A percentile compares a stretch with the other conserved stretches of the same genome.
phyloP scores from a whole-genome alignment of 2,113 vertebrate species.

The Solenodon paradoxus region DNA sequence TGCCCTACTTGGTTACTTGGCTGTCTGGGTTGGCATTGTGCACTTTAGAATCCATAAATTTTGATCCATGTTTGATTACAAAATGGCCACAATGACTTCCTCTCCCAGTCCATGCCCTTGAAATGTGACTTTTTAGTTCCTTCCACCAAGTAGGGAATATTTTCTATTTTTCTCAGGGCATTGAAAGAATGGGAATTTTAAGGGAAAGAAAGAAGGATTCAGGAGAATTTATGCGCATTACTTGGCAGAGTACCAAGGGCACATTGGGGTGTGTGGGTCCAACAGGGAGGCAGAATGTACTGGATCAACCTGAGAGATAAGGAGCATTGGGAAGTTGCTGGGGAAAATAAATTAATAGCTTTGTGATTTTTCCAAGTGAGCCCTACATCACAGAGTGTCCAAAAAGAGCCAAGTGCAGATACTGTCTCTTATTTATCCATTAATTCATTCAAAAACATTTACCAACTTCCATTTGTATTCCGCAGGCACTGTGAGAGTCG shows the following conservation, averaged over 20 bases:
- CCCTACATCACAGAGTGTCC: not conserved
- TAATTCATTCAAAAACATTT: not conserved
- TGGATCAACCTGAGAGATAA: not conserved
- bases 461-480: not conserved
- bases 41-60: not conserved
- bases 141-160: not conserved
- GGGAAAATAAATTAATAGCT: not conserved
- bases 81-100: not conserved
- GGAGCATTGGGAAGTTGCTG: not conserved
- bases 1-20: not conserved
- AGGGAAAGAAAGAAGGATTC: not conserved
- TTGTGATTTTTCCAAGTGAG: not conserved
- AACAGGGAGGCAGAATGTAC: not conserved
- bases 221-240: not conserved
- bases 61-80: not conserved
- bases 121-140: not conserved
- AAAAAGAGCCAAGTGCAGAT: not conserved
- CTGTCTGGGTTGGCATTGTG: not conserved
- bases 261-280: not conserved
- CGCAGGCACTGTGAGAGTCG: not conserved
- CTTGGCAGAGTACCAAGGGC: not conserved
- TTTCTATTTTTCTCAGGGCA: not conserved
- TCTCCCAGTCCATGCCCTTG: not conserved
- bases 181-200: not conserved
- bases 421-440: not conserved